Base-by-base conservation (phyloP, 2,113 vertebrate species). In the Cephalopterus ornatus region DNA sequence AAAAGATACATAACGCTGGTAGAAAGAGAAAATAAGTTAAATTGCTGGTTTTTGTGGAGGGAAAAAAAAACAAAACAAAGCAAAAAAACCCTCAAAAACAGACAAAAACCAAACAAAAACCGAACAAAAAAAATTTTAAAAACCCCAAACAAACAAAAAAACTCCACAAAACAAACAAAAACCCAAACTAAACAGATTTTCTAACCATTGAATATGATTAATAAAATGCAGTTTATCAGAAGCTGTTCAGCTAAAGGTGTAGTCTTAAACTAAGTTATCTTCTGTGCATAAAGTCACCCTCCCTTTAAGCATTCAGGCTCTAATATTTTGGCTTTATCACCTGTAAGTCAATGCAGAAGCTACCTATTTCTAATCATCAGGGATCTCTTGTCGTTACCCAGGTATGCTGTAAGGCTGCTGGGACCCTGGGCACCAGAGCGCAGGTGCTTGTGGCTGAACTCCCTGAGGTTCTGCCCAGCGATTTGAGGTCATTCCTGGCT, bases 31-130 rank as follows among this genome's bases (percentile, higher is more conserved):
- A 41, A 35, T n/a, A 79, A 33, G 12, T 35, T 41, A 9, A 28
- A 20, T 24, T 10, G 12, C 33, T 47, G 47, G 47, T 21, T 10
- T 47, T 47, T 23, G 22, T 47, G 47, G 11, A 11, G n/a, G n/a
- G n/a, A n/a, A n/a, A 53, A 8, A 17, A 37, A 56, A n/a, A 20
- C 55, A 56, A 41, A 41, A 41, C 39, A 41, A 41, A 41, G 39
- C 39, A 16, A 37, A 30, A 50, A 47, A 44, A 18, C 21, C 46
- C 22, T n/a, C n/a, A n/a, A n/a, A n/a, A n/a, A n/a, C n/a, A n/a
- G n/a, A n/a, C n/a, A n/a, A n/a, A 50, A 50, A 17, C 7, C 7
- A 15, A 52, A 0, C 1, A 27, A 32, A 1, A 24, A 13, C 6
- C 47, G n/a, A n/a, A n/a, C n/a, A n/a, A n/a, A n/a, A n/a, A n/a